These are phyloP conservation scores for Rhea pennata DNA, from an alignment of 2,113 vertebrate species.

Conservation along the genomic window DNA sequence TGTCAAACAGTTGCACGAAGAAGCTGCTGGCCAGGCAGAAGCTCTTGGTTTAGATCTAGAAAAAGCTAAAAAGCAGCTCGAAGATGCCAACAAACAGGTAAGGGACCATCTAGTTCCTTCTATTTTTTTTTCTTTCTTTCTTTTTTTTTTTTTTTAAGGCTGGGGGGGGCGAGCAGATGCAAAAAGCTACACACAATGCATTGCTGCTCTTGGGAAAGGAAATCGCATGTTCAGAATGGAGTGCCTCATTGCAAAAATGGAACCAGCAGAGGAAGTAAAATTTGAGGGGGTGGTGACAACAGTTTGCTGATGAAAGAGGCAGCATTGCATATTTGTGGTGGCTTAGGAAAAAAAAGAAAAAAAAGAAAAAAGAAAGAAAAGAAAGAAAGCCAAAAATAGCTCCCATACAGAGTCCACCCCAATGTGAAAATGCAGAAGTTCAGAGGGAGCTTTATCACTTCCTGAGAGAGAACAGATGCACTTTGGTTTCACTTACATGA, in stretches of 20 bases:
- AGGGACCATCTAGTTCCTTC: neutral
- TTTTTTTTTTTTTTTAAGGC: too few species aligned
- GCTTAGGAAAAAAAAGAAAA: conserved; percentile 1
- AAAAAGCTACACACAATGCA: fast-evolving
- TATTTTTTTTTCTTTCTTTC: too few species aligned
- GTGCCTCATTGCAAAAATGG: conserved; percentile 50
- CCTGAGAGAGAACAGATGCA: conserved; percentile 74
- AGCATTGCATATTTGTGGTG: conserved; percentile 67
- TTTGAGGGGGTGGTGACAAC: conserved; percentile 70
- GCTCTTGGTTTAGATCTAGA: conserved; percentile 23
- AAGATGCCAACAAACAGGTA: conserved; percentile 34
- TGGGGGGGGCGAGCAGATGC: too few species aligned
- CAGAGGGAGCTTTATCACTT: conserved; percentile 69
- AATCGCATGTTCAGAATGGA: neutral
- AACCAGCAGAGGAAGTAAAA: conserved; percentile 74
- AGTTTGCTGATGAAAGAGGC: conserved; percentile 73
- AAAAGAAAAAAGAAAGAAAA: neutral
- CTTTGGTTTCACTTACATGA: conserved; percentile 56
- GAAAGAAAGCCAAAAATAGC: conserved; percentile 39
- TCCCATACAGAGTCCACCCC: conserved; percentile 55
- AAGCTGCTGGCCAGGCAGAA: conserved; percentile 42
- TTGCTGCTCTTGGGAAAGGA: conserved; percentile 19
- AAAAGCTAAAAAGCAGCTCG: neutral
- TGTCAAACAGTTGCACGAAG: conserved; percentile 48
- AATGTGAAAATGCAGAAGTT: conserved; percentile 76